phyloP scores from a whole-genome alignment of 1,140 invertebrate species.

The Drosophila ohnishii region DNA sequence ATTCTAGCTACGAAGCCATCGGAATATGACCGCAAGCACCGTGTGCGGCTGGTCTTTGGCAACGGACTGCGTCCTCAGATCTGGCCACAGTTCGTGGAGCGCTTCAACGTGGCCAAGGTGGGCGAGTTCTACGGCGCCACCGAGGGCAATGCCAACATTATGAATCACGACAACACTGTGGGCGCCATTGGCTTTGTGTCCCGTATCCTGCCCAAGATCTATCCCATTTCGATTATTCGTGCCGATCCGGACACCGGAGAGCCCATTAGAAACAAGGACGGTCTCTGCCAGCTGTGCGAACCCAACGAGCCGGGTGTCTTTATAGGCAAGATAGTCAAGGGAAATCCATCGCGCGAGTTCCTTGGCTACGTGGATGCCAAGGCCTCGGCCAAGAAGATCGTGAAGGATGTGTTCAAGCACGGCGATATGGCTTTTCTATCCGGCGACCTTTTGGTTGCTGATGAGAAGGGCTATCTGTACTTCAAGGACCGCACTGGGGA shows the following conservation, averaged over 20 bases:
- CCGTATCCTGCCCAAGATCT: slow-evolving; percentile 90
- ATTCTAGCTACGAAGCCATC: slow-evolving; percentile 93
- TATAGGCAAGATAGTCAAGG: slow-evolving; percentile 96
- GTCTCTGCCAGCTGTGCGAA: slow-evolving; percentile 89
- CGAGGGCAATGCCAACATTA: slow-evolving; percentile 98
- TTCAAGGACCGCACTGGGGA: slow-evolving; percentile 98
- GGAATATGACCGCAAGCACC: slow-evolving; percentile 91
- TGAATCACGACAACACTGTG: slow-evolving; percentile 94
- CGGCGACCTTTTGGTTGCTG: slow-evolving; percentile 95
- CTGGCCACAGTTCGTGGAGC: slow-evolving; percentile 94
- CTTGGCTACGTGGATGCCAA: slow-evolving; percentile 96
- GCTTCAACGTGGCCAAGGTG: slow-evolving; percentile 93
- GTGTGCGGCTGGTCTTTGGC: slow-evolving; percentile 94
- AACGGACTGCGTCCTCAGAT: slow-evolving; percentile 98
- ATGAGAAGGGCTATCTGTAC: slow-evolving; percentile 96
- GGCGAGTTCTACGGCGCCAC: slow-evolving; percentile 98
- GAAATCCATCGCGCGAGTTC: slow-evolving; percentile 91
- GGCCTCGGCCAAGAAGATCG: slow-evolving; percentile 96
- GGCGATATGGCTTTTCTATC: slow-evolving; percentile 96
- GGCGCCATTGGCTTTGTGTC: slow-evolving; percentile 98
- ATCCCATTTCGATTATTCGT: slow-evolving; percentile 95
- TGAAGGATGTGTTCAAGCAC: slow-evolving; percentile 92
- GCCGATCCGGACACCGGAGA: slow-evolving; percentile 93
- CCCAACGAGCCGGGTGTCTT: slow-evolving; percentile 97
- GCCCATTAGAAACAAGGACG: slow-evolving; percentile 89